Base-by-base conservation (phyloP, 2,888 invertebrate genomes). In the Acronicta aceris region DNA sequence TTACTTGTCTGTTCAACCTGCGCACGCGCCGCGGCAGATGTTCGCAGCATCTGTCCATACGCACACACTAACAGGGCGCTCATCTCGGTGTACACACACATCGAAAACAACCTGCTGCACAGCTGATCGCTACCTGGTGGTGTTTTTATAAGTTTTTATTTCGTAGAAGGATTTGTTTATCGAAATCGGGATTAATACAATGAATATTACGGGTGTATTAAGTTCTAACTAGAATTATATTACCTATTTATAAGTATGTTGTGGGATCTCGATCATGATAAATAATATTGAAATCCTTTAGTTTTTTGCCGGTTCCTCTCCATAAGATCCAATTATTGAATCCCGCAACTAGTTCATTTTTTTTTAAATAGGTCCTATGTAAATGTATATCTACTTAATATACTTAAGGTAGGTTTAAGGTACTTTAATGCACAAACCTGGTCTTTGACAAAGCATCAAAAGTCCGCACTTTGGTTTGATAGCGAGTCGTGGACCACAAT, bases 1-100 rank as follows among this genome's bases (percentile, higher is more conserved):
- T 15, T 12, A 17, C 1, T 66, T 8, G 0, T 5, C 36, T 60
- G 36, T 2, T 6, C 0, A 1, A 40, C 33, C 5, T 47, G 83
- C 82, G 91, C 92, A 88, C 89, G 90, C 85, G 88, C 85, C 81
- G 75, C 85, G 90, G 93, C 94, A 94, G 93, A 90, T 94, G 94
- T 86, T 46, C 84, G 63, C 92, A 92, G 94, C 94, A 94, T 94
- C 93, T 94, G 92, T 85, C 81, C 74, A 71, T 83, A 59, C 81
- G 81, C 82, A 81, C 73, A 75, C 78, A 59, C 17, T 33, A 48
- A 54, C 56, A 43, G 21, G 9, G 5, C 64, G 41, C 65, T 79
- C 79, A 76, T 82, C 79, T 81, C 76, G n/a, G 45, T 45, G 40
- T 65, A 66, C 70, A 67, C 78, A 60, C 87, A 81, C 86, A 78